Conservation (phyloP, 2,113 vertebrate species). For the Ceyx cyanopectus region DNA sequence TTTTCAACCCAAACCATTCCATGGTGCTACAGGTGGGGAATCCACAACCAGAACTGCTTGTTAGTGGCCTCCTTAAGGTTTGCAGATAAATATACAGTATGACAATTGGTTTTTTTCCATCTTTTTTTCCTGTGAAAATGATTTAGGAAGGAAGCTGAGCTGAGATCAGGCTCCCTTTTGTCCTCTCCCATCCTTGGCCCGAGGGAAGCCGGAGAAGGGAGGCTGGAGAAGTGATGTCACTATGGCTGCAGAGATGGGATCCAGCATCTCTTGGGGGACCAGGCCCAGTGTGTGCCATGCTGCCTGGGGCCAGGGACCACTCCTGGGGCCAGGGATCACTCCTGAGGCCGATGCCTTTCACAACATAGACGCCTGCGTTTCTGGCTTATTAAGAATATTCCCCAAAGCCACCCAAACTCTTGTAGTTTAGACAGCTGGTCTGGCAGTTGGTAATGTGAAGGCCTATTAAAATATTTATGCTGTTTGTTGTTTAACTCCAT, state of each 20-base stretch:
- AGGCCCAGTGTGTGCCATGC: rapidly evolving
- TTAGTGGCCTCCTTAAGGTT: neutral
- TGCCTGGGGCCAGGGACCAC: neutral
- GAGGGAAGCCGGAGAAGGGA: rapidly evolving
- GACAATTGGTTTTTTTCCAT: neutral
- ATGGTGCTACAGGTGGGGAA: neutral
- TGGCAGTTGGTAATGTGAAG: conserved; percentile 63
- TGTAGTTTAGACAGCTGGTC: conserved; percentile 46
- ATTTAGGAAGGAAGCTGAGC: neutral
- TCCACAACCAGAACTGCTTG: neutral
- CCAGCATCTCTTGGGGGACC: neutral
- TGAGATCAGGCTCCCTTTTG: neutral
- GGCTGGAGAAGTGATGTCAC: rapidly evolving
- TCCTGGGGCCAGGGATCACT: neutral
- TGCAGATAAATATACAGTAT: neutral
- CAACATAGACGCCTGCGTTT: neutral
- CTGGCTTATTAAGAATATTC: neutral
- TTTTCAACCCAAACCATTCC: neutral
- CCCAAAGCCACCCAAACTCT: neutral
- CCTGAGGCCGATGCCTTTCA: neutral
- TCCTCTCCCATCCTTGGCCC: rapidly evolving
- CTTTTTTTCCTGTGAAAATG: neutral
- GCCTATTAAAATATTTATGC: conserved; percentile 69
- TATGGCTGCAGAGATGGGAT: rapidly evolving
- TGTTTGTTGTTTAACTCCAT: conserved; percentile 61